phyloP scores from a whole-genome alignment of 1,140 invertebrate genomes.

The Prorops nasuta region DNA sequence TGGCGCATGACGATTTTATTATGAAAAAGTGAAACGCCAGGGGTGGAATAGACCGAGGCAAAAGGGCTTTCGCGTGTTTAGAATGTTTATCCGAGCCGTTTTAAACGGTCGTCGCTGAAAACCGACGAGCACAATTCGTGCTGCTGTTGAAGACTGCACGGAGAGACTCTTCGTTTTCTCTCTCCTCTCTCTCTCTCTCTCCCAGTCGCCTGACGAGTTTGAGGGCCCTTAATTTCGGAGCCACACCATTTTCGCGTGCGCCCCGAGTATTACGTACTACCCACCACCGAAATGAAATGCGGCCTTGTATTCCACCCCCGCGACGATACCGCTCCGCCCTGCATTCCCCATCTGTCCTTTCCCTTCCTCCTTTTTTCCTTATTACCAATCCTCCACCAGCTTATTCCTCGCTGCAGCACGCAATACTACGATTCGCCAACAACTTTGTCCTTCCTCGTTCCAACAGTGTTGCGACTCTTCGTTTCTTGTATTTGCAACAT shows the following conservation, averaged over 20 bases:
- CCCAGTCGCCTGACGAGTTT: conserved; percentile 23
- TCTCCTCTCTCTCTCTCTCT: conserved; percentile 11
- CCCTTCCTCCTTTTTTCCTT: too few species aligned
- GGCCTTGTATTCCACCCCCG: too few species aligned
- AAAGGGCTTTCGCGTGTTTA: conserved; percentile 31
- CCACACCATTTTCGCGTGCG: conserved; percentile 31
- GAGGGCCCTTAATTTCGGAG: conserved; percentile 33
- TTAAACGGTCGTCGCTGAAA: not conserved
- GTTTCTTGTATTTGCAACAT: too few species aligned
- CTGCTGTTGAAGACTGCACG: conserved; percentile 4
- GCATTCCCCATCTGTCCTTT: not conserved
- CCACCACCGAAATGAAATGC: conserved; percentile 30
- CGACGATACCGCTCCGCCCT: too few species aligned
- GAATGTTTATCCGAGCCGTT: conserved; percentile 30
- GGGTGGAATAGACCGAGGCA: conserved; percentile 12
- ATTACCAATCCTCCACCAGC: too few species aligned
- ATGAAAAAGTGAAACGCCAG: conserved; percentile 33
- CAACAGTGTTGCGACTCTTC: too few species aligned
- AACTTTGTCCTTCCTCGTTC: too few species aligned
- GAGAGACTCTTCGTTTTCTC: conserved; percentile 15
- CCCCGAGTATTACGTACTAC: conserved; percentile 29
- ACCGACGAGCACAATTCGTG: not conserved
- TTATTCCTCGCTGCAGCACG: too few species aligned
- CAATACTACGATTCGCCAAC: too few species aligned
- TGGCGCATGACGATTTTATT: conserved; percentile 37